Conservation (phyloP, 1,140 invertebrate species). For the Polypedilum vanderplanki region DNA sequence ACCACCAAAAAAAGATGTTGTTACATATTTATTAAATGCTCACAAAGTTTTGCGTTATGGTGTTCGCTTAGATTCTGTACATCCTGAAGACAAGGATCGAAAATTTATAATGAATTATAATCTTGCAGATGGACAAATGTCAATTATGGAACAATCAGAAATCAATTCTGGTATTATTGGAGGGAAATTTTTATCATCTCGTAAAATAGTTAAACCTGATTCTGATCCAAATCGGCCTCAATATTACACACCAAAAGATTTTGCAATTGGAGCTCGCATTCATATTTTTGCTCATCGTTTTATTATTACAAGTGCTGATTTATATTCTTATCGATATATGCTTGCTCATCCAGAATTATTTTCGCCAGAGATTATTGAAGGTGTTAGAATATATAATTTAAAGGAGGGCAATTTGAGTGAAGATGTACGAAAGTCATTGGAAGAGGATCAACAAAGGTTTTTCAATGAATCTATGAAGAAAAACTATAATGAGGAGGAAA, state of each 20-base stretch:
- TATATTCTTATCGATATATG: conserved; percentile 63
- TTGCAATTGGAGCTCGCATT: conserved; percentile 58
- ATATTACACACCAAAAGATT: conserved; percentile 59
- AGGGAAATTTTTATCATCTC: conserved; percentile 64
- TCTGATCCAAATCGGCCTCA: conserved; percentile 52
- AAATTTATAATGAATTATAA: conserved; percentile 60
- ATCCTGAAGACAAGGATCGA: conserved; percentile 59
- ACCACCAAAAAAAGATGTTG: conserved; percentile 58
- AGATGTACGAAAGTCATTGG: conserved; percentile 40
- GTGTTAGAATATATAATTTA: conserved; percentile 55
- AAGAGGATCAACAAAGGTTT: neutral
- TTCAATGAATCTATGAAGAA: neutral
- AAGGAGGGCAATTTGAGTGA: conserved; percentile 50
- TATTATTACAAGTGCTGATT: conserved; percentile 57
- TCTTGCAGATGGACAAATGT: conserved; percentile 54
- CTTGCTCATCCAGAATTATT: conserved; percentile 62
- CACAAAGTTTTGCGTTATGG: conserved; percentile 58
- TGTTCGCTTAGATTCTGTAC: conserved; percentile 56
- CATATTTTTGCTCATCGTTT: conserved; percentile 60
- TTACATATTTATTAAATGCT: conserved; percentile 56
- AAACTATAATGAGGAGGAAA: neutral
- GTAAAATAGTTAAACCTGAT: conserved; percentile 59
- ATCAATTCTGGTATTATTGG: conserved; percentile 60
- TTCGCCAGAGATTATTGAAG: conserved; percentile 52
- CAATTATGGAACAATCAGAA: conserved; percentile 53